phyloP scores from a whole-genome alignment of 2,113 vertebrate species.

The Ascaphus truei region DNA sequence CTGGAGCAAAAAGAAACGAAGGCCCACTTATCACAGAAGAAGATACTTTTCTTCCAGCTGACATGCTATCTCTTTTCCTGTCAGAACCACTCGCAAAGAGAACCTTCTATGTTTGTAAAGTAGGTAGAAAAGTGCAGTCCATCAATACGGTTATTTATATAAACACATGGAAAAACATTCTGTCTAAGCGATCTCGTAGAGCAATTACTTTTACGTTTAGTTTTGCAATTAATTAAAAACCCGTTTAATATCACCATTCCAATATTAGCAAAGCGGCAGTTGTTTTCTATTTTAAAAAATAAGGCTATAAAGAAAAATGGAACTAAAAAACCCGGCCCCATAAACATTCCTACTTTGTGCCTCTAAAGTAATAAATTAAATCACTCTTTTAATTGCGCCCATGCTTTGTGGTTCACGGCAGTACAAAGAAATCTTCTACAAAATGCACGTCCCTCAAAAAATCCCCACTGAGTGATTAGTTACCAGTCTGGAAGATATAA shows the following conservation, averaged over 20 bases:
- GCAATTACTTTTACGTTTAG: not conserved
- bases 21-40: too few species aligned
- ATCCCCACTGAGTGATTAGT: slow-evolving; percentile 71
- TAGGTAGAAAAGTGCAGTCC: not conserved
- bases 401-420: slow-evolving; percentile 70
- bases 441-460: slow-evolving; percentile 56
- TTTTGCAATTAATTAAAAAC: slow-evolving; percentile 50
- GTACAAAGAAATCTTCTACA: slow-evolving; percentile 70
- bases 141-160: not conserved
- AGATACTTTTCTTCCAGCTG: too few species aligned
- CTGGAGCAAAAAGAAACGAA: too few species aligned
- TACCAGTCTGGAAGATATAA: slow-evolving; percentile 81
- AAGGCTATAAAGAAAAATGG: not conserved
- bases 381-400: slow-evolving; percentile 73
- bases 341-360: slow-evolving; percentile 59
- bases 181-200: too few species aligned
- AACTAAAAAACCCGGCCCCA: not conserved
- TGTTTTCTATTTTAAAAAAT: slow-evolving; percentile 65
- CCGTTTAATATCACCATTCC: slow-evolving; percentile 63
- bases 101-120: not conserved
- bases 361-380: slow-evolving; percentile 70
- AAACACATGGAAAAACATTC: too few species aligned
- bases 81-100: not conserved
- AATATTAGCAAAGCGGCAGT: slow-evolving; percentile 57
- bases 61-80: too few species aligned